These are phyloP conservation scores for Falco punctatus DNA, from an alignment of 2,113 vertebrate species.

Conservation along the genomic window DNA sequence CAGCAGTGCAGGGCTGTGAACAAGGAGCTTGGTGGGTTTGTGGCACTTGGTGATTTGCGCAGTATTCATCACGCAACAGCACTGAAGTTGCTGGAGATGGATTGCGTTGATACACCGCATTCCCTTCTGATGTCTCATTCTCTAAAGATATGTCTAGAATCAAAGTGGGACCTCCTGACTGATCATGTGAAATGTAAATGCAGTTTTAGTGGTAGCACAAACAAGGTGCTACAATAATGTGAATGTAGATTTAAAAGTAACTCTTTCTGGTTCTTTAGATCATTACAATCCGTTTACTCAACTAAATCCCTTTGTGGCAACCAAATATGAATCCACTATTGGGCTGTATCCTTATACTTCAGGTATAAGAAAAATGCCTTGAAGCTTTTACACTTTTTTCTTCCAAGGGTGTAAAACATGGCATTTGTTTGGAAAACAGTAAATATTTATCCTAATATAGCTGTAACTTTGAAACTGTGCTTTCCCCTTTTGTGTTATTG, in stretches of 20 bases:
- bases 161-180: background rate
- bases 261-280: slow-evolving; percentile 86
- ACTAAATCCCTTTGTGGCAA: slow-evolving; percentile 84
- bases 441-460: background rate
- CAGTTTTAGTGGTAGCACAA: background rate
- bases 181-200: background rate
- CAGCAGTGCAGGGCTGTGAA: background rate
- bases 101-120: background rate
- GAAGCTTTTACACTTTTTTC: slow-evolving; percentile 23
- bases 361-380: slow-evolving; percentile 80
- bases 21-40: background rate
- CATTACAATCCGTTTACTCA: slow-evolving; percentile 89
- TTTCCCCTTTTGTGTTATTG: background rate
- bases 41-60: background rate
- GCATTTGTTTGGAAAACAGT: slow-evolving; percentile 8
- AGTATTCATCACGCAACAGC: background rate
- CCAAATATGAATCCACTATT: slow-evolving; percentile 84
- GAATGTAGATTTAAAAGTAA: slow-evolving; percentile 34
- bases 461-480: background rate
- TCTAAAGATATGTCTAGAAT: background rate
- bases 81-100: background rate
- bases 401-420: slow-evolving; percentile 44
- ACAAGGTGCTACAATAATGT: background rate
- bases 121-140: background rate
- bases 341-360: slow-evolving; percentile 85